Evolutionary conservation across 2,888 invertebrate species (phyloP), one percentile per base, ranked within the genome.

Genomic region (Folsomia candida): DNA sequence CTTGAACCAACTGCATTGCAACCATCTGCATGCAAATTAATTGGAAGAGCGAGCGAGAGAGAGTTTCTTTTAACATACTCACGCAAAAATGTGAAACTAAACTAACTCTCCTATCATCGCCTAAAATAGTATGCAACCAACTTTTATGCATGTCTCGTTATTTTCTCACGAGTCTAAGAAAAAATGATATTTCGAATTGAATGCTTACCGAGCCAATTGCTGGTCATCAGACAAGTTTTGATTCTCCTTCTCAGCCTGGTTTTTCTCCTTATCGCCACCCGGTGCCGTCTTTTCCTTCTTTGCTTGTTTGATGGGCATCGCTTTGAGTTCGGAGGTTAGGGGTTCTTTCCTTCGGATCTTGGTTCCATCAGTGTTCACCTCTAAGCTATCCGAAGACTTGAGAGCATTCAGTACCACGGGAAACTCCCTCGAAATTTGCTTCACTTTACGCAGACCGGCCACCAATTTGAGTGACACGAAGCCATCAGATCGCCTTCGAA

Each of bases 381-480:
- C 92, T 77, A 97, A 86, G 80, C 90, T 90, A 22, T 87, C 88
- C 1, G 89, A 89, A 51, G 89, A 86, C 79, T 89, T 87, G 76
- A 97, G 85, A 37, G 95, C 92, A 81, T 91, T 89, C 0, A 95
- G 94, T 11, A 97, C 95, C 25, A 92, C 91, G 76, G 94, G 87
- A 92, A 95, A 97, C 83, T 97, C 96, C 82, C 94, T 92, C 18
- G 95, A 94, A 70, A 97, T 85, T 81, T 94, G 93, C 81, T 97
- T 96, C 58, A 97, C 94, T 74, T 94, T 89, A 82, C 96, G 94
- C 83, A 97, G 96, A 81, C 95, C 95, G 18, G 96, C 94, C 78
- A 97, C 93, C 70, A 97, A 86, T 83, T 97, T 97, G 67, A 97
- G 86, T 67, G 94, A 95, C 20, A 97, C 96, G 84, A 91, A 97